Conservation (phyloP, 2,113 vertebrate genomes). For the Scytalopus superciliaris region DNA sequence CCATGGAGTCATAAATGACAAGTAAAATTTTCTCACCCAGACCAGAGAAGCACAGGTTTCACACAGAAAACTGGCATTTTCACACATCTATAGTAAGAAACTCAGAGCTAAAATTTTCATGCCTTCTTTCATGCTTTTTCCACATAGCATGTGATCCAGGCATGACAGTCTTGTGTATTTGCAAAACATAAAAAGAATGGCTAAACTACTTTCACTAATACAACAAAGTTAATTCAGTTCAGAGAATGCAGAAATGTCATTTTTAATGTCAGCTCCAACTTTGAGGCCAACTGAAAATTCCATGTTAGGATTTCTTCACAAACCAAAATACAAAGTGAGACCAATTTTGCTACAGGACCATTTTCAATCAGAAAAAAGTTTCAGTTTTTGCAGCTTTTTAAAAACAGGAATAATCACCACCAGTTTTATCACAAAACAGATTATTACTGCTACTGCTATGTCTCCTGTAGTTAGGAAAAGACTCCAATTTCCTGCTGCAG, state of each 20-base stretch:
- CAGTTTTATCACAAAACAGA: not conserved
- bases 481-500: not conserved
- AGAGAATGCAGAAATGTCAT: not conserved
- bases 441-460: not conserved
- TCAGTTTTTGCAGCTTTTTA: not conserved
- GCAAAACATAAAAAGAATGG: not conserved
- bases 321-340: not conserved
- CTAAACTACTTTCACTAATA: not conserved
- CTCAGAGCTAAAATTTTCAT: not conserved
- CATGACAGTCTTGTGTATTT: not conserved
- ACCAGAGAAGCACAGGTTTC: not conserved
- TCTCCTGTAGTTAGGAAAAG: not conserved
- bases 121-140: not conserved
- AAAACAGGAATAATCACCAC: not conserved
- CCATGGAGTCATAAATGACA: not conserved
- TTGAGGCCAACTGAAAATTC: fast-evolving
- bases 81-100: not conserved
- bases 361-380: not conserved
- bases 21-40: not conserved
- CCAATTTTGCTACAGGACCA: fast-evolving
- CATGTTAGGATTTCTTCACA: not conserved
- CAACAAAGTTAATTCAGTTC: not conserved
- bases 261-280: not conserved
- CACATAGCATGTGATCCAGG: not conserved
- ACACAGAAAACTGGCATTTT: not conserved